Base-by-base conservation (phyloP, 2,113 vertebrate genomes). In the Larimichthys crocea region DNA sequence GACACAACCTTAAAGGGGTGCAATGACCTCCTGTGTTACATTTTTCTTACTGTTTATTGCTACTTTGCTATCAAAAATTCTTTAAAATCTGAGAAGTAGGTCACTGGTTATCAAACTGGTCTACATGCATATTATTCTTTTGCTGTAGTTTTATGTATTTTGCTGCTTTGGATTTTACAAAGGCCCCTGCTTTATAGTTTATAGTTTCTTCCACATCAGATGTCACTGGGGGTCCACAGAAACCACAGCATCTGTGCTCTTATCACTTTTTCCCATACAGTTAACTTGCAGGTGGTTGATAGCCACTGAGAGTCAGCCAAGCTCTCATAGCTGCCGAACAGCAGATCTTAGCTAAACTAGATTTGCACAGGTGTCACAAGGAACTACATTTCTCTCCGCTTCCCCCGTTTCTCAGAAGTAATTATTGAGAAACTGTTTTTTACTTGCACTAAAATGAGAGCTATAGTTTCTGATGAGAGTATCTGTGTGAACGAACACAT, bases 261-360 rank as follows among this genome's bases (percentile, higher is more conserved):
- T 93, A 92, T 93, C 92, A 79, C 40, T 86, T 90, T 89, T 90
- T 93, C 94, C 86, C 93, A 93, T n/a, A 22, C 78, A 40, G 20
- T 59, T 49, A 59, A 42, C 49, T 20, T 49, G 55, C 80, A 86
- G 88, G 84, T 82, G 77, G 72, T 52, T 64, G 82, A 78, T 42
- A 70, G 70, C 50, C 63, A 15, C 69, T 66, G 72, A 63, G 71
- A 86, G 62, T 16, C 59, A 42, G 50, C 31, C 53, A 65, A 66
- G 22, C 49, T 76, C 68, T 64, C 53, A 12, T 22, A 49, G 57
- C 0, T 56, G 61, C 69, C 64, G 57, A 79, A 56, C 55, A 16
- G 49, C 31, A 52, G 1, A 63, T 31, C 31, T 77, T 26, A 61
- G 6, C n/a, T 10, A 1, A 12, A 48, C 24, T 29, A 22, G 2